Evolutionary conservation across 2,797 vertebrate species (phyloP).

Genomic region (Bradypus variegatus): DNA sequence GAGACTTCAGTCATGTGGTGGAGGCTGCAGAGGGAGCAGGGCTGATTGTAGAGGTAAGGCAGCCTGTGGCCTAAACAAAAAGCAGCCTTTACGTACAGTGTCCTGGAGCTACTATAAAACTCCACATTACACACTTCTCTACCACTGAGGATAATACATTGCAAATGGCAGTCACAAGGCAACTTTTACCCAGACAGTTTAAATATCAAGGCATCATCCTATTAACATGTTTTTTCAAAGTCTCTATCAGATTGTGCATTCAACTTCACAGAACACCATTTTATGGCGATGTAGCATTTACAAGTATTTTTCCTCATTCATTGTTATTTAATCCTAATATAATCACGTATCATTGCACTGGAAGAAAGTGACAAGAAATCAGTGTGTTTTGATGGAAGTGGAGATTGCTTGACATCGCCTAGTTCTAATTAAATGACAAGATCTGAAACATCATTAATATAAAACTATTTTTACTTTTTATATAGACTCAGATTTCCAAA

Average conservation of each 20-base stretch:
- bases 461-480: background rate
- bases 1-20: fast-evolving
- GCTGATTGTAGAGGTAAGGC: background rate
- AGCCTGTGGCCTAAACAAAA: background rate
- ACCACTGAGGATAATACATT: background rate
- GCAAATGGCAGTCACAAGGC: background rate
- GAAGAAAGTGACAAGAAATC: background rate
- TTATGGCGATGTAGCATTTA: background rate
- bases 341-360: background rate
- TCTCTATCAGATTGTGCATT: background rate
- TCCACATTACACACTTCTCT: background rate
- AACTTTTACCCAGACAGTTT: background rate
- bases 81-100: background rate
- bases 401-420: background rate
- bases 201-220: background rate
- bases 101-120: background rate
- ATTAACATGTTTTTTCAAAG: background rate
- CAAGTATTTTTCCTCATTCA: background rate
- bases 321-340: constrained; percentile 17
- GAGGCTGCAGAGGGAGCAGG: background rate
- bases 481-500: background rate
- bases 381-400: background rate
- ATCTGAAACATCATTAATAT: background rate
- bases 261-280: background rate
- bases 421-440: constrained; percentile 14